A percentile compares a stretch with the other conserved stretches of the same genome.
Conservation (phyloP, 2,113 vertebrate genomes). For the Protomyctophum bolini region DNA sequence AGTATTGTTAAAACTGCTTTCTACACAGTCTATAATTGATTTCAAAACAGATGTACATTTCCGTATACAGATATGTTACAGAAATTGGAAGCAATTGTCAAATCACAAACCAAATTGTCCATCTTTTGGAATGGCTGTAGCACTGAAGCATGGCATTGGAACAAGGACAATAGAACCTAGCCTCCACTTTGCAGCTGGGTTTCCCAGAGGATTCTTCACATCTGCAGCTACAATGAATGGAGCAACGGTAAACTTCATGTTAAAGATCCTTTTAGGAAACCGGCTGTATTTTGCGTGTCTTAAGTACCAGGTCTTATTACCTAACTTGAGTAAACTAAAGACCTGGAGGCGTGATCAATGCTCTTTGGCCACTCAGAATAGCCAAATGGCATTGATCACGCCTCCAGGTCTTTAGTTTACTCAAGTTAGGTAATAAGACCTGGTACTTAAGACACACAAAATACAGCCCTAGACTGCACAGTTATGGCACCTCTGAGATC, state of each 20-base stretch:
- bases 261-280: constrained; percentile 30
- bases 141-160: constrained; percentile 64
- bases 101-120: constrained; percentile 46
- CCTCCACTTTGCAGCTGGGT: constrained; percentile 23
- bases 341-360: no score
- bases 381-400: no score
- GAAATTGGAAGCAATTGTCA: constrained; percentile 41
- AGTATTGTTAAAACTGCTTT: constrained; percentile 47
- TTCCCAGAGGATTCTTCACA: constrained; percentile 32
- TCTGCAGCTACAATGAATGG: not conserved
- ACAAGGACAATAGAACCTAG: constrained; percentile 40
- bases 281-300: constrained; percentile 36
- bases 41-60: constrained; percentile 30
- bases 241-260: not conserved
- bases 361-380: no score
- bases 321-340: no score
- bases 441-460: no score
- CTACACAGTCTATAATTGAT: constrained; percentile 37
- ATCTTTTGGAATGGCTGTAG: constrained; percentile 59
- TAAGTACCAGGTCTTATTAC: no score
- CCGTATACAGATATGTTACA: constrained; percentile 40
- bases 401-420: no score
- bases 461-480: no score
- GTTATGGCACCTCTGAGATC: not conserved
- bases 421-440: no score